A percentile compares a stretch with the other conserved stretches of the same genome.
Conservation (phyloP, 2,888 invertebrate species). For the Carabus problematicus region DNA sequence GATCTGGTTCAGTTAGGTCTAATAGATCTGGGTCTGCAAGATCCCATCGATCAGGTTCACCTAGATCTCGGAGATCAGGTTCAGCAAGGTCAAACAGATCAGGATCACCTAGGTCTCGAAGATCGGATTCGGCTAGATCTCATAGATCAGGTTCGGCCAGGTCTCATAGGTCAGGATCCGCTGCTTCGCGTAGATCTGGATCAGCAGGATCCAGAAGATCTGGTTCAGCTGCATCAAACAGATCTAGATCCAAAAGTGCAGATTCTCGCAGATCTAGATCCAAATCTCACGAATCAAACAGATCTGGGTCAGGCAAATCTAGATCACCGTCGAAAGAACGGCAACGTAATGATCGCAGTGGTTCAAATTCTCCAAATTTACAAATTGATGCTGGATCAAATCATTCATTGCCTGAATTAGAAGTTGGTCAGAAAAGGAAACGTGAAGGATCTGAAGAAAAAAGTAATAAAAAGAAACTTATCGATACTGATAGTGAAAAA, state of each 20-base stretch:
- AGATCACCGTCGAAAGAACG: constrained; percentile 48
- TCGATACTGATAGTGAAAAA: constrained; percentile 75
- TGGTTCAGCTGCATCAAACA: constrained; percentile 45
- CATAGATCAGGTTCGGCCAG: constrained; percentile 9
- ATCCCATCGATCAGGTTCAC: constrained; percentile 54
- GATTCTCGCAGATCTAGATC: constrained; percentile 49
- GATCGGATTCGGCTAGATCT: constrained; percentile 44
- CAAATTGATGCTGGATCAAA: constrained; percentile 60
- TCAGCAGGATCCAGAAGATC: constrained; percentile 48
- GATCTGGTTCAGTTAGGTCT: constrained; percentile 49
- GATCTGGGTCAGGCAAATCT: constrained; percentile 47
- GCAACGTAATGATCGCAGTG: constrained; percentile 47
- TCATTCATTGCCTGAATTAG: constrained; percentile 53
- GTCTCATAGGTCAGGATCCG: constrained; percentile 46
- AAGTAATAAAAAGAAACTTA: constrained; percentile 55
- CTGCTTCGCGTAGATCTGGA: constrained; percentile 45
- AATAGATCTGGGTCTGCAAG: constrained; percentile 51
- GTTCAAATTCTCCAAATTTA: constrained; percentile 60
- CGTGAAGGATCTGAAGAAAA: constrained; percentile 52
- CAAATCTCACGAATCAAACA: constrained; percentile 46
- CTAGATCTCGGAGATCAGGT: constrained; percentile 61
- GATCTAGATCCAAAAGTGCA: constrained; percentile 51
- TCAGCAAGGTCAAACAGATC: constrained; percentile 55
- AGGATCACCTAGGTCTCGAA: constrained; percentile 48
- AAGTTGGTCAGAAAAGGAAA: constrained; percentile 57